Evolutionary conservation across 2,888 invertebrate species (phyloP).

Genomic region (Chloroclysta siterata): DNA sequence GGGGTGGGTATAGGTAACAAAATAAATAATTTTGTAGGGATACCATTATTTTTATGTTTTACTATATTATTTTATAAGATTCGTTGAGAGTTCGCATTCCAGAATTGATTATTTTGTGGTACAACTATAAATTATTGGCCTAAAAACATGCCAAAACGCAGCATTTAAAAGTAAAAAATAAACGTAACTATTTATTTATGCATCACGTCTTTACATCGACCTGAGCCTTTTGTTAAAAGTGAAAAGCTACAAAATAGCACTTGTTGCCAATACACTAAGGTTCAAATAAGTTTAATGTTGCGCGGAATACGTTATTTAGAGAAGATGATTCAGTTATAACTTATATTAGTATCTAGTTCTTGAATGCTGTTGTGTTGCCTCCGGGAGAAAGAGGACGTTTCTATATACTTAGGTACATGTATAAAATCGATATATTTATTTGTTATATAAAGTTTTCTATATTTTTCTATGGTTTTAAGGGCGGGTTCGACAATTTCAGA

Average conservation of each 20-base stretch:
- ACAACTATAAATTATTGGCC: conserved; percentile 14
- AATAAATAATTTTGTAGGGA: not conserved
- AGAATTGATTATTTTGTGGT: conserved; percentile 7
- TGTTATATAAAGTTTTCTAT: conserved; percentile 12
- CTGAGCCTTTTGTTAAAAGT: not conserved
- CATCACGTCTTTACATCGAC: not conserved
- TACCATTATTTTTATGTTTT: not conserved
- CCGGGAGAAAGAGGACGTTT: conserved; percentile 2
- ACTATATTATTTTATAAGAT: not conserved
- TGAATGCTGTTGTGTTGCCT: conserved; percentile 13
- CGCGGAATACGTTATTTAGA: conserved; percentile 13
- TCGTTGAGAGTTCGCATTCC: conserved; percentile 13
- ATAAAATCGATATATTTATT: conserved; percentile 7
- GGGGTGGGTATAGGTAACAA: not conserved
- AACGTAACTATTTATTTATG: not conserved
- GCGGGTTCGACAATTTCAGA: too few relatives aligned
- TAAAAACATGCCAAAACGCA: conserved; percentile 36
- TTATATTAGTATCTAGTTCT: conserved; percentile 2
- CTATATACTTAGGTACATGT: too few relatives aligned
- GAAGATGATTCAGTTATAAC: too few relatives aligned
- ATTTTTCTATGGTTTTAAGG: conserved; percentile 44
- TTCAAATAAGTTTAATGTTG: conserved; percentile 15
- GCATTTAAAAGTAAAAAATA: conserved; percentile 50
- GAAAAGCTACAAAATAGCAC: not conserved
- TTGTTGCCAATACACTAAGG: conserved; percentile 4